Evolutionary conservation across 2,888 invertebrate genomes (phyloP), one percentile per base, ranked within the genome.

Genomic region (Elgonia sp.): DNA sequence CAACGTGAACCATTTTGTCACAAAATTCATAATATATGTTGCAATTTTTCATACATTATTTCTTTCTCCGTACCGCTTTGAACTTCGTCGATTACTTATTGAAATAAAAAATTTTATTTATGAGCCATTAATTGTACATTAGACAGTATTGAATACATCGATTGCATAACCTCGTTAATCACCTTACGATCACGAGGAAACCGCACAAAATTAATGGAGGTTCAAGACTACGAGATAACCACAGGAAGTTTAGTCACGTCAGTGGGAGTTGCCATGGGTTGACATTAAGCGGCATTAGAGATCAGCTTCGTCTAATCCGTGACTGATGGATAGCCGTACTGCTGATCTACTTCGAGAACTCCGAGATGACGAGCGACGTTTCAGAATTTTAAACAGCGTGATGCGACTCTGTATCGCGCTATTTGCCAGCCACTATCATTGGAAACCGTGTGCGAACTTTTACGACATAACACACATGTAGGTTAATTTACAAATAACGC

Each of bases 171-270:
- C 75, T 85, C 86, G 88, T 89, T 88, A 86, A 82, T 79, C 85
- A 88, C 77, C 50, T 83, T 85, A 83, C 82, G 87, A 88, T 80
- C 73, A 46, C 75, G 70, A 65, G 79, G 57, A 63, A 84, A 75
- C 63, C 75, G 10, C 67, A 80, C 63, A 84, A 87, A 89, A 83
- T 88, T 89, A 76, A 86, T 89, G 86, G 84, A 76, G 63, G 83
- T 63, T 76, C 70, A 79, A 85, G 86, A 76, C 84, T 88, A 70
- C 69, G 85, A 82, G 85, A 87, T 89, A 90, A 86, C 82, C 82
- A 63, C 88, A 88, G 86, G 89, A 92, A 90, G 90, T 91, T 91
- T 89, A 91, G 91, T 91, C 91, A 91, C 92, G 92, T 91, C 90
- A 91, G 86, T 63, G 89, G 89, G 90, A 90, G 91, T 90, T 85